phyloP scores from a whole-genome alignment of 2,113 vertebrate genomes.

The Paramisgurnus dabryanus region DNA sequence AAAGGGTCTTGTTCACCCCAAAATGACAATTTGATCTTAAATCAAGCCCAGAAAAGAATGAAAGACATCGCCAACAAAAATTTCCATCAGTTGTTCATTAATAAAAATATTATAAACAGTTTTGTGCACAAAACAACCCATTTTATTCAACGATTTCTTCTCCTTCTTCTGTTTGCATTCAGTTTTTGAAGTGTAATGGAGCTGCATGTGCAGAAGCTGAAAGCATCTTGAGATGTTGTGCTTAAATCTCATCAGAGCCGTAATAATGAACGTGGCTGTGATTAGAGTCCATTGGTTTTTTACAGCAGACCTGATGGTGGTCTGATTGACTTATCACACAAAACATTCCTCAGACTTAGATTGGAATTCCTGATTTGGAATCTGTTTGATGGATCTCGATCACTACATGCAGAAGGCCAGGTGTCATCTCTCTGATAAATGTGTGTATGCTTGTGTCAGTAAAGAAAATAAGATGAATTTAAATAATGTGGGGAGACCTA shows the following conservation, averaged over 20 bases:
- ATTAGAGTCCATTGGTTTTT: neutral
- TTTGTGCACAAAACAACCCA: no score
- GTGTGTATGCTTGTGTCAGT: no score
- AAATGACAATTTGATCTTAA: constrained; percentile 43
- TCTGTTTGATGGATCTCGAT: no score
- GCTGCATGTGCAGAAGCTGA: neutral
- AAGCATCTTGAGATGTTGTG: neutral
- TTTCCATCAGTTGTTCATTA: no score
- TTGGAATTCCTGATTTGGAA: neutral
- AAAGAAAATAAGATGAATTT: no score
- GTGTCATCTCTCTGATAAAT: neutral
- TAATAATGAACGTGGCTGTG: neutral
- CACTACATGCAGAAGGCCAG: neutral
- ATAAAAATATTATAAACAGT: no score
- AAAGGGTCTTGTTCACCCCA: constrained; percentile 69
- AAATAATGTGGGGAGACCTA: no score
- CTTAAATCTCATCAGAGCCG: no score
- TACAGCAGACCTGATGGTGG: neutral
- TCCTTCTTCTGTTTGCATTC: no score
- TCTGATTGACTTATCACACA: neutral
- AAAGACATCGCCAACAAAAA: no score
- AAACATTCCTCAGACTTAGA: neutral
- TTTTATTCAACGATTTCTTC: no score
- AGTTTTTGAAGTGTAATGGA: neutral
- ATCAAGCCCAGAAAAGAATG: no score